Conservation (phyloP, 2,888 invertebrate species). For the Leucoptera coffeella region DNA sequence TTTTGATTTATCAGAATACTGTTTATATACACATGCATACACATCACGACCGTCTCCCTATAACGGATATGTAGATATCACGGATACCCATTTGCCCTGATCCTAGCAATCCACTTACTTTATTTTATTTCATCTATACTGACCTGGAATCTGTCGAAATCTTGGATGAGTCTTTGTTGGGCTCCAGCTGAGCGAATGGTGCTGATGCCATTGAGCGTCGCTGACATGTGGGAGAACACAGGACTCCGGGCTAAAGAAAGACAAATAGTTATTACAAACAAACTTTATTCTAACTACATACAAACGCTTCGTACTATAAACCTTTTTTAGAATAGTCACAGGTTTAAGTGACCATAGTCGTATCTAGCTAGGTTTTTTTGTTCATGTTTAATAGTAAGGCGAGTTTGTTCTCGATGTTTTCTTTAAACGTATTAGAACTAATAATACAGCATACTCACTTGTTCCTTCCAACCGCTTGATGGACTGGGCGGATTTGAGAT, state of each 20-base stretch:
- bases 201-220: constrained; percentile 77
- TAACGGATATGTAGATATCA: background rate
- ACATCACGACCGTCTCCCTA: background rate
- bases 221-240: constrained; percentile 86
- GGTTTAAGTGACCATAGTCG: no score
- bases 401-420: no score
- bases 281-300: no score
- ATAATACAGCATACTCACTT: constrained; percentile 34
- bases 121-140: no score
- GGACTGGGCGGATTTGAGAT: constrained; percentile 70
- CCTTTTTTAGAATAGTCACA: no score
- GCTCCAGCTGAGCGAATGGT: constrained; percentile 79
- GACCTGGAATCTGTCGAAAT: constrained; percentile 69
- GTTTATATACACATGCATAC: background rate
- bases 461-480: constrained; percentile 71
- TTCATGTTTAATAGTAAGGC: no score
- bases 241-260: constrained; percentile 72
- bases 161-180: constrained; percentile 65
- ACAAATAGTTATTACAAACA: constrained; percentile 1
- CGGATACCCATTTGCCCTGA: no score
- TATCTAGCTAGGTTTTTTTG: no score
- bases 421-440: no score
- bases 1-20: no score
- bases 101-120: no score
- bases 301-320: no score